Base-by-base conservation (phyloP, 1,140 invertebrate genomes). In the Eumaeus atala region DNA sequence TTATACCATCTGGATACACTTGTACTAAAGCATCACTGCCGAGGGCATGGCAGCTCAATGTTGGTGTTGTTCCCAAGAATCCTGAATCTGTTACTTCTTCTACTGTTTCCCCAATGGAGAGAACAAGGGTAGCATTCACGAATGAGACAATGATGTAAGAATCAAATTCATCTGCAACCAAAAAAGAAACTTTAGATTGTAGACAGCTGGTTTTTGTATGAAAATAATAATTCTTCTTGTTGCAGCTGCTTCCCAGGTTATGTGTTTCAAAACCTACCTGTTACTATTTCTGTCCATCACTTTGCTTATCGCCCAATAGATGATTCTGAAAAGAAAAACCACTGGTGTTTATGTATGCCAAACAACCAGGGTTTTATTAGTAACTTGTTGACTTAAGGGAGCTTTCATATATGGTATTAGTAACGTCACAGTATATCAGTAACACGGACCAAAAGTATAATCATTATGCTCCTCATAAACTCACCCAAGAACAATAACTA, bases 61-160 rank as follows among this genome's bases (percentile, higher is more conserved):
- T 99, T 0, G 97, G 98, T 0, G 98, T 99, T 1, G 98, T 99
- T 58, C 98, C 98, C 50, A 99, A 89, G 82, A 99, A 99, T 34
- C 98, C 98, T 50, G 98, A 99, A 88, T 99, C 98, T 6, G 98
- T 98, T 1, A 99, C 98, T 95, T 99, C 98, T 88, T 99, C 98
- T 34, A 99, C 98, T 61, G 98, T 99, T 87, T 99, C 98, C 62
- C 98, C 98, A 84, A 99, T 99, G 62, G 97, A 98, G 63, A 99
- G 91, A 56, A 99, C 98, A 63, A 99, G 91, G 21, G 98, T 99
- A 57, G 98, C 98, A 89, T 99, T 99, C 37, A 99, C 95, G 93
- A 99, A 99, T 42, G 98, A 99, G 61, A 99, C 98, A 84, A 99
- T 98, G 90, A 99, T 99, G 89, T 99, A 99, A 42, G 98, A 96